Base-by-base conservation (phyloP, 2,797 vertebrate genomes). In the Mallotus villosus region DNA sequence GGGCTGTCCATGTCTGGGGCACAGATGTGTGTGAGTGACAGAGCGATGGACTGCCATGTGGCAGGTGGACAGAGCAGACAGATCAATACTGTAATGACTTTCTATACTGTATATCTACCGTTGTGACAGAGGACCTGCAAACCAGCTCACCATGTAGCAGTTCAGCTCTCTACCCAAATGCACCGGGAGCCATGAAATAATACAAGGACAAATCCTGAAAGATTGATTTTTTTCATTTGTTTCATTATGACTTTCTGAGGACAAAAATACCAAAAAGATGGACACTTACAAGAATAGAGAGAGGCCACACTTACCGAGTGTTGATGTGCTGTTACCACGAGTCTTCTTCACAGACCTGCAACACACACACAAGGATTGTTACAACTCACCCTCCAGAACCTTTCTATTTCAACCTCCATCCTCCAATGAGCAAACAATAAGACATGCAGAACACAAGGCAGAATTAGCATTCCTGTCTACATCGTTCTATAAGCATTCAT, bases 261-360 rank as follows among this genome's bases (percentile, higher is more conserved):
- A 7, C 8, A 11, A 41, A 41, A 27, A 8, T 7, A 0, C 19
- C 19, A 19, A 4, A 5, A 53, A 53, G 17, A 53, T 17, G 51
- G 14, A 53, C 51, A 53, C 19, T 17, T 53, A n/a, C 53, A 64
- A 53, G 64, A 41, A 34, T 16, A 12, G 41, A 46, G 55, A 49
- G 61, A 81, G 68, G 49, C 78, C 78, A 72, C 70, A 92, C 92
- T 92, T 84, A 94, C 93, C 91, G 75, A 77, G 72, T 81, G 77
- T 62, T 57, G 66, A 66, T 32, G 78, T 83, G 75, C 82, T 66
- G 81, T 75, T 37, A 74, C 77, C 76, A 49, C 78, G 70, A 57
- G 59, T 73, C 83, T 90, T 82, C 78, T 77, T 89, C 84, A 79
- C 83, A 74, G 81, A 87, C 91, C 93, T 94, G 86, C 71, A 88